Base-by-base conservation (phyloP, 2,113 vertebrate species). In the Oncorhynchus kisutch region DNA sequence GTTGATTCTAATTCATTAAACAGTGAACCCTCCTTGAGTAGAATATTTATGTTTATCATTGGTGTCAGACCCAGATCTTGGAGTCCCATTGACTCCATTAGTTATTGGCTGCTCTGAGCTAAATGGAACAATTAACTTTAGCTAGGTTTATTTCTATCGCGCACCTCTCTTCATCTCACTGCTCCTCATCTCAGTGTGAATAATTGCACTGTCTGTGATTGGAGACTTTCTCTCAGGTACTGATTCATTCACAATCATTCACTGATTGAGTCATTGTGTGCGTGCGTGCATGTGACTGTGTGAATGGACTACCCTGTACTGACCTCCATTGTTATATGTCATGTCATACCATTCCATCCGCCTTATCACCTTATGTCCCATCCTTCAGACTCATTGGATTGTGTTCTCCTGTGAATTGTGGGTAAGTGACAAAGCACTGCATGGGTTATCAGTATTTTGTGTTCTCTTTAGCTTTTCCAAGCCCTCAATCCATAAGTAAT, bases 341-440 rank as follows among this genome's bases (percentile, higher is more conserved):
- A 66, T 69, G 6, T 87, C 72, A 75, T 71, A 48, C 77, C 82
- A 85, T 85, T 81, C 76, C 81, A 85, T 82, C 78, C 70, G 67
- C 77, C 80, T 84, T 81, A 48, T 85, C 75, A 85, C 78, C 29
- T 75, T 80, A 82, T 39, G 29, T 54, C 5, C 73, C 79, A 84
- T 80, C 66, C 81, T 81, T 77, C 91, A 94, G 93, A 88, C 91
- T 94, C 88, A 90, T 92, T 86, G 90, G 90, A 88, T 81, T 94
- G 91, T 94, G 91, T 90, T 89, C 91, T 86, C 91, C 91, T 88
- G 80, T 93, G 84, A 91, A 87, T 88, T 90, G 88, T 86, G 92
- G 93, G 93, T 94, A 91, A 94, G 92, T 93, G 77, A 88, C 80
- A 84, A 81, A 83, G 83, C 81, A 80, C 80, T 81, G 90, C 88